phyloP scores from a whole-genome alignment of 2,797 vertebrate genomes.

The Etheostoma perlongum region DNA sequence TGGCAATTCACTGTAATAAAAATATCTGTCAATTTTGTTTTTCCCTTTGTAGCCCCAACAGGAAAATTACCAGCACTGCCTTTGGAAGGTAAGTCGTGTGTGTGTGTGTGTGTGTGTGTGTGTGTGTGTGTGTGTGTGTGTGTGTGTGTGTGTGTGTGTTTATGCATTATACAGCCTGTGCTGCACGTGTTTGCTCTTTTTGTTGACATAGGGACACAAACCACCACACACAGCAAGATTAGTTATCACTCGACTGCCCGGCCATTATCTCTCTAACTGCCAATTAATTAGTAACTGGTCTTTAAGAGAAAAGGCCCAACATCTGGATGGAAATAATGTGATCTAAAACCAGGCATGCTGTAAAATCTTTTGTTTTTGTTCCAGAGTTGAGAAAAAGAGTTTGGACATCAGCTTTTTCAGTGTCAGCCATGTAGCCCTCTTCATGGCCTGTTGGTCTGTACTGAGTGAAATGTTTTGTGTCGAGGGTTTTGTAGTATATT shows the following conservation, averaged over 20 bases:
- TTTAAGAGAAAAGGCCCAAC: slow-evolving; percentile 10
- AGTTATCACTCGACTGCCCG: slow-evolving; percentile 37
- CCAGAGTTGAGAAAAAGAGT: not conserved
- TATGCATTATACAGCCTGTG: slow-evolving; percentile 12
- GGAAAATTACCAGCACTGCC: slow-evolving; percentile 96
- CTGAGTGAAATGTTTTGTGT: slow-evolving; percentile 46
- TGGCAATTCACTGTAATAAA: slow-evolving; percentile 8
- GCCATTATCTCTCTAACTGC: slow-evolving; percentile 14
- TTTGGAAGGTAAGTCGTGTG: slow-evolving; percentile 92
- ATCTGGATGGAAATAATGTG: not conserved
- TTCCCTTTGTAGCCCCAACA: slow-evolving; percentile 88
- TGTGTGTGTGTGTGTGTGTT: slow-evolving; percentile 23
- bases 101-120: not conserved
- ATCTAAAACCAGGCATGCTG: not conserved
- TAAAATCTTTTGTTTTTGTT: slow-evolving; percentile 7
- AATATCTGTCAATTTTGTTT: slow-evolving; percentile 34
- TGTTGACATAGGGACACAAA: slow-evolving; percentile 35
- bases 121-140: slow-evolving; percentile 3
- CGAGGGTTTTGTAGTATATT: slow-evolving; percentile 58
- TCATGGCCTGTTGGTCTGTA: slow-evolving; percentile 22
- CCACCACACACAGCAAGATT: slow-evolving; percentile 5
- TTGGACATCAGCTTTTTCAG: slow-evolving; percentile 10
- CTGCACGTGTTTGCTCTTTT: slow-evolving; percentile 29
- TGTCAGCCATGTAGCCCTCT: not conserved
- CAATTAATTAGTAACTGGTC: slow-evolving; percentile 62